Base-by-base conservation (phyloP, 1,140 invertebrate genomes). In the Cydia splendana region DNA sequence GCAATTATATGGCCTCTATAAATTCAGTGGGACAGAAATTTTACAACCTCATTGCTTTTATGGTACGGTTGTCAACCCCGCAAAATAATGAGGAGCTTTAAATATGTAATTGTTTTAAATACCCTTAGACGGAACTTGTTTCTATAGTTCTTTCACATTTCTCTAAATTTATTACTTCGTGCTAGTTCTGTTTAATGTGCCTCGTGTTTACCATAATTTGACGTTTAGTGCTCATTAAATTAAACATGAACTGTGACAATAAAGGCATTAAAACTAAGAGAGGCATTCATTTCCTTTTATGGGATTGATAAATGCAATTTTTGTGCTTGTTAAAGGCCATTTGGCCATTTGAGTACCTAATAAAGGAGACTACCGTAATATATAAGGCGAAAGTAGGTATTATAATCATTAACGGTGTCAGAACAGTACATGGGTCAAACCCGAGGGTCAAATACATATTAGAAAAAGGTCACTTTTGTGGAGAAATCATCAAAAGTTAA, bases 1-100 rank as follows among this genome's bases (percentile, higher is more conserved):
- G 84, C 85, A 89, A 88, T 90, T 88, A 86, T 87, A 87, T 87
- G 85, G 84, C 82, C 76, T 79, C 82, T 82, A 88, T 88, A 91
- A 91, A 79, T 90, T 82, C 65, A 75, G 71, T 38, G 76, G 87
- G 77, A 87, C 84, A 88, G 88, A 82, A 83, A 80, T 80, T 87
- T 87, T 86, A 62, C 81, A 74, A 81, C 45, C 71, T 82, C 79
- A 83, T 82, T 74, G 15, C 18, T 75, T 82, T 79, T 84, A 80
- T 77, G 81, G 84, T 42, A 87, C 81, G 80, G 82, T 75, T 90
- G 87, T 90, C 89, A 87, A 85, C 86, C 84, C 87, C 85, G 79
- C 86, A 88, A 82, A 48, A 81, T 85, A 74, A 74, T 28, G 65
- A 69, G 65, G 0, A 18, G 38, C n/a, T 42, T 18, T 42, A 87